Conservation (phyloP, 1,140 invertebrate genomes). For the Bursaphelenchus mucronatus region DNA sequence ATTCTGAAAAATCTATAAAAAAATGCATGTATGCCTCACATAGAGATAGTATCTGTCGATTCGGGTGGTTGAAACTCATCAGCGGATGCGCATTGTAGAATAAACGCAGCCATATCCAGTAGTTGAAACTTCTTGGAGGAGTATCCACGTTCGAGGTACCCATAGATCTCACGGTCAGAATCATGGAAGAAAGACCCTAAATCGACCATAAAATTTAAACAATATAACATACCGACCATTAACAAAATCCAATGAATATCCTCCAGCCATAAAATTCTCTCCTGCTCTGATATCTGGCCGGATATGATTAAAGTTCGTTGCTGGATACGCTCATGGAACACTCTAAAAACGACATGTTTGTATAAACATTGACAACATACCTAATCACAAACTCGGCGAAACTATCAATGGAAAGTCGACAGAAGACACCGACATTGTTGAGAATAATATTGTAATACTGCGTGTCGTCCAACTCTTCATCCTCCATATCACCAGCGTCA, state of each 20-base stretch:
- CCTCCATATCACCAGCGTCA: background rate
- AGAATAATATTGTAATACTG: constrained; percentile 10
- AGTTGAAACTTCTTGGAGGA: background rate
- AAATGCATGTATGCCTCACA: background rate
- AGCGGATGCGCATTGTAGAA: background rate
- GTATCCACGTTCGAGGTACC: constrained; percentile 9
- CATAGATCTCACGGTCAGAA: constrained; percentile 7
- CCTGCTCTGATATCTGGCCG: constrained; percentile 5
- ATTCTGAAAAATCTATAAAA: constrained; percentile 4
- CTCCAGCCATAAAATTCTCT: constrained; percentile 8
- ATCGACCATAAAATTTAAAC: too few relatives aligned
- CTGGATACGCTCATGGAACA: constrained; percentile 14
- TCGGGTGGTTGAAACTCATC: constrained; percentile 8
- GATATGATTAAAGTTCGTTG: constrained; percentile 8
- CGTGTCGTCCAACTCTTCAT: constrained; percentile 17
- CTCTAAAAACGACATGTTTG: background rate
- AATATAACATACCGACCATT: background rate
- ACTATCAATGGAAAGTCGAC: constrained; percentile 2
- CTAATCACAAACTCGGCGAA: constrained; percentile 12
- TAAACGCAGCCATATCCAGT: constrained; percentile 1
- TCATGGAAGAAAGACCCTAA: constrained; percentile 4
- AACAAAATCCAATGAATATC: constrained; percentile 20
- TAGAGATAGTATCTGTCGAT: constrained; percentile 3
- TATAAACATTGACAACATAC: background rate
- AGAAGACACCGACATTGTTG: constrained; percentile 12